A percentile compares a stretch with the other conserved stretches of the same genome.
phyloP scores from a whole-genome alignment of 2,797 vertebrate genomes.

The Typhlichthys subterraneus region DNA sequence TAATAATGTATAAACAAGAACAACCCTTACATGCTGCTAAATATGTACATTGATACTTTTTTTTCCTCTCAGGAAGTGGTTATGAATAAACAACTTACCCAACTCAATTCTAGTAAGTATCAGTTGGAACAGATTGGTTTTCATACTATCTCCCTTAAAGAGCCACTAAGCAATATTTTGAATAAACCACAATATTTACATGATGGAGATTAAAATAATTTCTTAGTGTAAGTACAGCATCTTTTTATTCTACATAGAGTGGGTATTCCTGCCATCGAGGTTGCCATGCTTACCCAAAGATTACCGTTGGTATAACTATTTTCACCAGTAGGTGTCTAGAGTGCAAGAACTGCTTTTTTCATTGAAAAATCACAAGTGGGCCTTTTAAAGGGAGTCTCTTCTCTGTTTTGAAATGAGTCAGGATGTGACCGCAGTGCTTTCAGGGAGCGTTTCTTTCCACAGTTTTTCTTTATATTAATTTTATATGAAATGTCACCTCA shows the following conservation, averaged over 20 bases:
- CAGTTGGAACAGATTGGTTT: neutral
- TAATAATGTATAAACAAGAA: no score
- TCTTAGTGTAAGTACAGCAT: no score
- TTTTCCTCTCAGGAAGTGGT: slow-evolving; percentile 43
- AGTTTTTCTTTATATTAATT: neutral
- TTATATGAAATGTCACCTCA: slow-evolving; percentile 9
- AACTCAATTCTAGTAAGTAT: slow-evolving; percentile 54
- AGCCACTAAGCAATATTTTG: neutral
- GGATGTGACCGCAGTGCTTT: no score
- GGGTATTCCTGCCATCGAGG: neutral
- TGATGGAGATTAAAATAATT: no score
- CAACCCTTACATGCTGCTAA: neutral
- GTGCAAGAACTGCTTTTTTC: neutral
- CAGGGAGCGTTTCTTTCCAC: neutral
- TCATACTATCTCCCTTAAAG: neutral
- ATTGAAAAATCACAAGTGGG: neutral
- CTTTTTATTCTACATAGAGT: no score
- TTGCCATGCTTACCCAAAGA: no score
- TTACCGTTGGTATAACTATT: no score
- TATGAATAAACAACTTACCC: slow-evolving; percentile 72
- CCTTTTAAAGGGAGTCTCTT: neutral
- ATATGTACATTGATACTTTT: neutral
- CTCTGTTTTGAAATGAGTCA: no score
- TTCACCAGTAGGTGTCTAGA: neutral
- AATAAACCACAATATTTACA: neutral